These are phyloP conservation scores for Excalfactoria chinensis DNA, from an alignment of 2,113 vertebrate species.

Conservation along the genomic window DNA sequence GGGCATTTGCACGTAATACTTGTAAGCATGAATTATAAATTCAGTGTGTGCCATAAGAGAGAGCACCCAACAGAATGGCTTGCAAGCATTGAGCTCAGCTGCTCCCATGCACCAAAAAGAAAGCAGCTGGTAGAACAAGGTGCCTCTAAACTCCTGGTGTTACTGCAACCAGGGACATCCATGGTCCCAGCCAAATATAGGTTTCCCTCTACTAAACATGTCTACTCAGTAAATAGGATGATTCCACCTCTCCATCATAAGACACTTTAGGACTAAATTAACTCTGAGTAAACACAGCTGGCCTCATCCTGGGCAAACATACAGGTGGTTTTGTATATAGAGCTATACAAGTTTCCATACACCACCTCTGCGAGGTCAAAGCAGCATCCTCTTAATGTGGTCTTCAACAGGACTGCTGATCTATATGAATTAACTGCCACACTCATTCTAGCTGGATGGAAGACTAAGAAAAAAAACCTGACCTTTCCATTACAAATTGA, in stretches of 20 bases:
- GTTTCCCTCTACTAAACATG: background rate
- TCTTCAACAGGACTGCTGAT: background rate
- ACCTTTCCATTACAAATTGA: background rate
- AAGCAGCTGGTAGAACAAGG: background rate
- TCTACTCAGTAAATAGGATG: background rate
- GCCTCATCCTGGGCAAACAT: background rate
- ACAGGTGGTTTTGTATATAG: background rate
- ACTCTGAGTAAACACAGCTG: background rate
- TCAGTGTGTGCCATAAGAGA: background rate
- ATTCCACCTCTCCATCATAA: background rate
- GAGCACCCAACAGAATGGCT: background rate
- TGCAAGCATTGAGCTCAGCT: background rate
- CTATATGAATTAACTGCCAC: fast-evolving
- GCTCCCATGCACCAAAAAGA: background rate
- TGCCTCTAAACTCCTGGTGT: background rate
- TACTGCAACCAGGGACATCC: background rate
- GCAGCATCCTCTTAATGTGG: background rate
- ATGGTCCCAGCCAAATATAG: background rate
- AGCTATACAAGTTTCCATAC: background rate
- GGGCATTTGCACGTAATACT: background rate
- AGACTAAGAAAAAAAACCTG: background rate
- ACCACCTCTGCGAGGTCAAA: background rate
- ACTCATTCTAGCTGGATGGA: background rate
- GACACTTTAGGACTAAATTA: background rate
- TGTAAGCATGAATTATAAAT: constrained; percentile 4